phyloP scores from a whole-genome alignment of 1,140 invertebrate genomes.

The Drosophila elegans region DNA sequence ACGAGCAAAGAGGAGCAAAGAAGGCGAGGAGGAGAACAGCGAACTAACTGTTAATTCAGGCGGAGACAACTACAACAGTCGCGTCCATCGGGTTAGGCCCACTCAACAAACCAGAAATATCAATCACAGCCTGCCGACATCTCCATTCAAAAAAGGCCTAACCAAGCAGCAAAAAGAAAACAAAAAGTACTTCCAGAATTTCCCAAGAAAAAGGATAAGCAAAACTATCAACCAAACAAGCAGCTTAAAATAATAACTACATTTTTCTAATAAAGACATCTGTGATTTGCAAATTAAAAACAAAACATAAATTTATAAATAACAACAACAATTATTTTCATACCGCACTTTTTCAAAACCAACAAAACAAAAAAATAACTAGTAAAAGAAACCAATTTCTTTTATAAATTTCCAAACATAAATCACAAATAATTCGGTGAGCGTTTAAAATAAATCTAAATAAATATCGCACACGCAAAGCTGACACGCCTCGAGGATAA shows the following conservation, averaged over 20 bases:
- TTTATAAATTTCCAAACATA: constrained; percentile 52
- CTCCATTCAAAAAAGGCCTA: constrained; percentile 59
- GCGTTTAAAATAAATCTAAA: constrained; percentile 40
- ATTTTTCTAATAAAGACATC: constrained; percentile 67
- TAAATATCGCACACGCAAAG: constrained; percentile 45
- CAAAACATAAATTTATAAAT: constrained; percentile 45
- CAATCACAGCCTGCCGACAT: constrained; percentile 57
- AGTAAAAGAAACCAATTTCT: constrained; percentile 32
- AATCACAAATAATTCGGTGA: constrained; percentile 28
- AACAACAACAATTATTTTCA: constrained; percentile 76
- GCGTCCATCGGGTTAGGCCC: constrained; percentile 36
- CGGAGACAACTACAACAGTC: constrained; percentile 30
- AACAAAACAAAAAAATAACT: constrained; percentile 21
- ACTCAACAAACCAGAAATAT: constrained; percentile 16
- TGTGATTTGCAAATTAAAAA: constrained; percentile 65
- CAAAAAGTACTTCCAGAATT: constrained; percentile 7
- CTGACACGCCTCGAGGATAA: constrained; percentile 48
- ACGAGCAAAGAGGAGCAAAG: constrained; percentile 1
- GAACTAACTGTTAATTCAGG: constrained; percentile 18
- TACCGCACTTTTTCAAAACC: constrained; percentile 66
- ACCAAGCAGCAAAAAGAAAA: constrained; percentile 31
- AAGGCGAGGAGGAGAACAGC: constrained; percentile 4
- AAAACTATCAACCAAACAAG: constrained; percentile 21
- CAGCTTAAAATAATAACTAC: constrained; percentile 39
- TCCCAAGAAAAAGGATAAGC: constrained; percentile 4